Evolutionary conservation across 2,113 vertebrate genomes (phyloP).

Genomic region (Datnioides undecimradiatus): DNA sequence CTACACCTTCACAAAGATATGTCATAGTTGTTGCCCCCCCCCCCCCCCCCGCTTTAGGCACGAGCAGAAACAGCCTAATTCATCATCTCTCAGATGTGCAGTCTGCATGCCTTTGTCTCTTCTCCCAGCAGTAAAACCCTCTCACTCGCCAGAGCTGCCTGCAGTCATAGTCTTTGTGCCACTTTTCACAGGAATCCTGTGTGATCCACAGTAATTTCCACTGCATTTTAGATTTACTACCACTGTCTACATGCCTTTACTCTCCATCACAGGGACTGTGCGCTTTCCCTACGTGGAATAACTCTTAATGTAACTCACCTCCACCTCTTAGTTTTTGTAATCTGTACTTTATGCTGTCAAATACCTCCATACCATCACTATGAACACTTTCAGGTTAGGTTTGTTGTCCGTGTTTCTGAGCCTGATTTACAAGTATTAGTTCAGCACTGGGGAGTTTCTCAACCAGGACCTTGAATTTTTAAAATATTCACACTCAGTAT

Average conservation of each 20-base stretch:
- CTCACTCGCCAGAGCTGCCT: background rate
- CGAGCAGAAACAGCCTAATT: background rate
- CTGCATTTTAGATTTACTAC: background rate
- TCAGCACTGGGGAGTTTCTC: background rate
- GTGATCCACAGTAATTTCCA: constrained; percentile 3
- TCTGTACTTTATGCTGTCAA: background rate
- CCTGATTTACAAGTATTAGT: constrained; percentile 12
- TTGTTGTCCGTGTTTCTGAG: constrained; percentile 21
- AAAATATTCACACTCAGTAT: constrained; percentile 1
- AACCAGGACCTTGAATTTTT: background rate
- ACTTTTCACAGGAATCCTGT: background rate
- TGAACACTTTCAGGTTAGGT: background rate
- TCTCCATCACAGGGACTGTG: constrained; percentile 21
- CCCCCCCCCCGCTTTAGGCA: no score
- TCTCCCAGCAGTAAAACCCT: background rate
- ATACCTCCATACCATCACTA: constrained; percentile 5
- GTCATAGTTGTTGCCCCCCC: no score
- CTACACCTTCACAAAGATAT: no score
- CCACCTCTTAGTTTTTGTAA: background rate
- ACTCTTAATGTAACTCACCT: background rate
- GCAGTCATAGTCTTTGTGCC: background rate
- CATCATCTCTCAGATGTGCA: background rate
- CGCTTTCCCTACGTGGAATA: background rate
- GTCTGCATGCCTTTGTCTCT: background rate
- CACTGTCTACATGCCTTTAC: constrained; percentile 48